These are phyloP conservation scores for Lucilia sericata DNA, from an alignment of 1,140 invertebrate species.

Conservation along the genomic window DNA sequence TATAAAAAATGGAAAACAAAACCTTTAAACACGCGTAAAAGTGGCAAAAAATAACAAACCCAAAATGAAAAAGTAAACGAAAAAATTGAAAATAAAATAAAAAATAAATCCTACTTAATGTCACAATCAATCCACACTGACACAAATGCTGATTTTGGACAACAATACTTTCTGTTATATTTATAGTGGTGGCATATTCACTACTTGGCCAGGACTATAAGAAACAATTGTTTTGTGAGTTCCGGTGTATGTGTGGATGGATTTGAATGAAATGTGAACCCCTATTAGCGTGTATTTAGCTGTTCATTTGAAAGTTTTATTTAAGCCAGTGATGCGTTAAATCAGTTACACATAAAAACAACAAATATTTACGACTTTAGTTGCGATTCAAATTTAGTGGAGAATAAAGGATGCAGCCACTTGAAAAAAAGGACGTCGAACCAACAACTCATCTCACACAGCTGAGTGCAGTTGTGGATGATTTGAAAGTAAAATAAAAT, in stretches of 20 bases:
- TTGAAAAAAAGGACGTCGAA: slow-evolving; percentile 17
- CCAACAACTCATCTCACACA: no score
- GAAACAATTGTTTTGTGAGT: neutral
- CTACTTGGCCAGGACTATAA: neutral
- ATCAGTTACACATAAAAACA: slow-evolving; percentile 50
- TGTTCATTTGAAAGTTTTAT: slow-evolving; percentile 68
- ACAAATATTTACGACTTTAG: slow-evolving; percentile 31
- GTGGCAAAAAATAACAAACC: neutral
- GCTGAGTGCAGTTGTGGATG: neutral
- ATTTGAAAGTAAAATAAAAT: neutral
- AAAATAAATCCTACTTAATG: slow-evolving; percentile 68
- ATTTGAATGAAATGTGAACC: slow-evolving; percentile 63
- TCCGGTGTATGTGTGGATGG: neutral
- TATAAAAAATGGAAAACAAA: neutral
- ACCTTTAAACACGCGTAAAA: slow-evolving; percentile 22
- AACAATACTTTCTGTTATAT: slow-evolving; percentile 2
- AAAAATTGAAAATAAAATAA: slow-evolving; percentile 46
- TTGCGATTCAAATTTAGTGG: slow-evolving; percentile 2
- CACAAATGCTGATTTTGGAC: slow-evolving; percentile 34
- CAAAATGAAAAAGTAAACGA: neutral
- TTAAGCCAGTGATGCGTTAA: slow-evolving; percentile 65
- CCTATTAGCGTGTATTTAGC: slow-evolving; percentile 67
- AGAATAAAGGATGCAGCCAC: slow-evolving; percentile 49
- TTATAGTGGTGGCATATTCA: no score
- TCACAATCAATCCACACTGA: slow-evolving; percentile 64